Evolutionary conservation across 2,797 vertebrate genomes (phyloP).

Genomic region (Diplodus sargus): DNA sequence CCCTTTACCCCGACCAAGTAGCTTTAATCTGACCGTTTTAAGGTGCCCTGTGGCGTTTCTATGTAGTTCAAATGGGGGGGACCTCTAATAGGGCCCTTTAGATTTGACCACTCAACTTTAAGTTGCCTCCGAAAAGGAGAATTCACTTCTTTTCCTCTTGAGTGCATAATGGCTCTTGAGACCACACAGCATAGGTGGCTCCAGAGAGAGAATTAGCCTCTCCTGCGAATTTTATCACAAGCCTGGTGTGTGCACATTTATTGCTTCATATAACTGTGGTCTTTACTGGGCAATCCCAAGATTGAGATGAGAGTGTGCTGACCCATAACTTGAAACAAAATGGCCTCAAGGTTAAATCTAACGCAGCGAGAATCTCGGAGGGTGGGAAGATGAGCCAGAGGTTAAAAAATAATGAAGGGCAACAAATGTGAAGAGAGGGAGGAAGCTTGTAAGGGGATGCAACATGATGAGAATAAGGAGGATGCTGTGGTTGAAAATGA

Average conservation of each 20-base stretch:
- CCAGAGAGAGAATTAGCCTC: conserved; percentile 53
- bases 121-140: conserved; percentile 43
- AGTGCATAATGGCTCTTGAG: conserved; percentile 60
- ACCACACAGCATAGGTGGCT: conserved; percentile 50
- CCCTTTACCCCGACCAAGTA: neutral
- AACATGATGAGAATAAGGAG: conserved; percentile 42
- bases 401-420: conserved; percentile 41
- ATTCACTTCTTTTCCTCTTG: conserved; percentile 53
- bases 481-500: conserved; percentile 66
- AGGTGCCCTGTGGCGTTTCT: conserved; percentile 15
- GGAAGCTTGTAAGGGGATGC: conserved; percentile 23
- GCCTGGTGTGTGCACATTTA: conserved; percentile 57
- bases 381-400: conserved; percentile 37
- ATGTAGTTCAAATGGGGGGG: conserved; percentile 17
- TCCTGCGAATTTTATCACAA: conserved; percentile 56
- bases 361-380: conserved; percentile 52
- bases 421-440: conserved; percentile 35
- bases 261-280: conserved; percentile 70
- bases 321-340: conserved; percentile 65
- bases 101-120: conserved; percentile 62
- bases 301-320: conserved; percentile 66
- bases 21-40: neutral
- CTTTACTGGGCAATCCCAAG: conserved; percentile 70
- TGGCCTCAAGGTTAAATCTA: conserved; percentile 70
- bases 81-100: conserved; percentile 51